phyloP scores from a whole-genome alignment of 1,140 invertebrate species.

The Lerema accius region DNA sequence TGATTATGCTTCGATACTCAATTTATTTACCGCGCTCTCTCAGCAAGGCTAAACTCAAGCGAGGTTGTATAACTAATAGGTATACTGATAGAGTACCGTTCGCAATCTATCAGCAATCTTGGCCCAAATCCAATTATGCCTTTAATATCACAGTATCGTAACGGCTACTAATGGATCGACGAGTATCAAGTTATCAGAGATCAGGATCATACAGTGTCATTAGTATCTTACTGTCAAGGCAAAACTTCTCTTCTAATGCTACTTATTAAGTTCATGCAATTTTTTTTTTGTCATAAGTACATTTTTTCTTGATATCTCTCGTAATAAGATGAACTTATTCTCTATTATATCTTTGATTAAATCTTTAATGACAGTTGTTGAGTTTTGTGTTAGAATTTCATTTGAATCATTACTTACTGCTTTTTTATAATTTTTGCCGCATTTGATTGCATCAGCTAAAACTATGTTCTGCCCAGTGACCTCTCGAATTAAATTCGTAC shows the following conservation, averaged over 20 bases:
- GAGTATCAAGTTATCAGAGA: background rate
- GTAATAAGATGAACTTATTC: no score
- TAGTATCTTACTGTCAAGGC: constrained; percentile 1
- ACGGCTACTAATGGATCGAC: constrained; percentile 1
- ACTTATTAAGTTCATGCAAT: background rate
- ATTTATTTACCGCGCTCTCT: background rate
- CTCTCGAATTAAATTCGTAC: constrained; percentile 45
- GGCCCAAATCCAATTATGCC: constrained; percentile 26
- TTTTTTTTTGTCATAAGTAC: background rate
- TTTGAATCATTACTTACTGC: no score
- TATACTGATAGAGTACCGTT: constrained; percentile 1
- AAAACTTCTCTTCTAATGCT: background rate
- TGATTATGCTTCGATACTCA: no score
- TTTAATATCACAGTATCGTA: constrained; percentile 6
- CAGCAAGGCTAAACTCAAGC: background rate
- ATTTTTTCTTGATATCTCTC: background rate
- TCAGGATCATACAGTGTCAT: background rate
- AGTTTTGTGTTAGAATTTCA: no score
- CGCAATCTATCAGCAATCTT: constrained; percentile 18
- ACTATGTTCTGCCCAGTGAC: constrained; percentile 22
- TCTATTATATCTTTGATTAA: no score
- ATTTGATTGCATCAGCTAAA: no score
- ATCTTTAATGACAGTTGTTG: no score
- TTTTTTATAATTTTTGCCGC: no score
- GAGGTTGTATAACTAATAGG: constrained; percentile 19